Percentiles rank a stretch among this genome's conserved stretches.
Evolutionary conservation across 2,113 vertebrate species (phyloP).

Genomic region (Proterorhinus semilunaris): DNA sequence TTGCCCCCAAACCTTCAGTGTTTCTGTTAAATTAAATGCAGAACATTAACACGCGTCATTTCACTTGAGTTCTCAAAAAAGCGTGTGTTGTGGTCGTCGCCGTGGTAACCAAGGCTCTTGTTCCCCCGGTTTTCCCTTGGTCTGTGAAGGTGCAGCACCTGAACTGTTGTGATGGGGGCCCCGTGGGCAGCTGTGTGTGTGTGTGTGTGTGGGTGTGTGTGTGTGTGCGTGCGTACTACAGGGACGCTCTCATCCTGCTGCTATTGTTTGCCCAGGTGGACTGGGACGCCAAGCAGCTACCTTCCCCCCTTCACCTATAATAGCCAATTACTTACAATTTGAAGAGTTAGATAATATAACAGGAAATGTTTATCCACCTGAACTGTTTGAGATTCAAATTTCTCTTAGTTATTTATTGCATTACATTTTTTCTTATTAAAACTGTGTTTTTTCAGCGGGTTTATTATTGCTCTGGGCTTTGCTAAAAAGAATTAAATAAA

Average conservation of each 20-base stretch:
- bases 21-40: conserved; percentile 31
- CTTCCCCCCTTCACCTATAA: conserved; percentile 33
- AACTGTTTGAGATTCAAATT: too few relatives aligned
- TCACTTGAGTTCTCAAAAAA: conserved; percentile 38
- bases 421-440: too few relatives aligned
- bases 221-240: conserved; percentile 56
- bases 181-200: conserved; percentile 41
- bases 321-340: background rate
- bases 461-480: too few relatives aligned
- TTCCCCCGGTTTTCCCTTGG: conserved; percentile 37
- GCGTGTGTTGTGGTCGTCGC: conserved; percentile 34
- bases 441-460: too few relatives aligned
- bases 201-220: conserved; percentile 54
- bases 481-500: too few relatives aligned
- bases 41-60: conserved; percentile 36
- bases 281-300: conserved; percentile 34
- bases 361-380: too few relatives aligned
- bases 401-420: too few relatives aligned
- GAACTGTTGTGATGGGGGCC: conserved; percentile 62
- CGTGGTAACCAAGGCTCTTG: conserved; percentile 49
- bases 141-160: conserved; percentile 63
- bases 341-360: too few relatives aligned
- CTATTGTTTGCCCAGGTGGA: conserved; percentile 76
- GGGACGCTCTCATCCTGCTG: conserved; percentile 63
- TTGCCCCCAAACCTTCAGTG: background rate